Evolutionary conservation across 2,113 vertebrate genomes (phyloP), one percentile per base, ranked within the genome.

Genomic region (Nothobranchius furzeri): DNA sequence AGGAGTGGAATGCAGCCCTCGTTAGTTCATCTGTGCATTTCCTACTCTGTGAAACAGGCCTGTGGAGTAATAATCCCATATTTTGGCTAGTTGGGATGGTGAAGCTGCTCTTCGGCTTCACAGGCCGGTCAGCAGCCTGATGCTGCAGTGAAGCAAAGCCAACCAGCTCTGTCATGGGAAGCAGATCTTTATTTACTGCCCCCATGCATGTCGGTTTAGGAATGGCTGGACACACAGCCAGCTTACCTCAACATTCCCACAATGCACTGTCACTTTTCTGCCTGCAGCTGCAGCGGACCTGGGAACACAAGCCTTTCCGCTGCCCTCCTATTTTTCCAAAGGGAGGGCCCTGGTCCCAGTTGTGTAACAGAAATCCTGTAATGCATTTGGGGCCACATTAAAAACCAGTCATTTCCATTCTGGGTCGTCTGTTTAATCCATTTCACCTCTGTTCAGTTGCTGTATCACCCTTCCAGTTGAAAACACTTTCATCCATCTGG

Each of bases 111-210:
- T 25, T 0, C 63, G 52, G 20, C 43, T 70, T 54, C 25, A 54
- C 55, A 50, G 37, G 12, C 35, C 54, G 64, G 3, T 48, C 49
- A 53, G 73, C 49, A 64, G 49, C 20, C 45, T 52, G 52, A 75
- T 63, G 59, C 30, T 64, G 48, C 60, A 61, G 62, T 50, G 52
- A 54, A 54, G 70, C 63, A 73, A 36, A 73, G 62, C 67, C 71
- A 70, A 69, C 57, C 64, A 36, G 53, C 59, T 40, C 49, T 68
- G 69, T 83, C 82, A 87, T 78, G 65, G 68, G 80, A 85, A 79
- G 64, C 76, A 66, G 59, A 76, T 82, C 78, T 82, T 72, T 86
- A 82, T 85, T 76, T 75, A 82, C 64, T 64, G 61, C 50, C 62
- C 17, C n/a, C 51, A 63, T 47, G n/a, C 58, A 76, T 74, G 48